phyloP scores from a whole-genome alignment of 2,888 invertebrate species.

The Athripsodes cinereus region DNA sequence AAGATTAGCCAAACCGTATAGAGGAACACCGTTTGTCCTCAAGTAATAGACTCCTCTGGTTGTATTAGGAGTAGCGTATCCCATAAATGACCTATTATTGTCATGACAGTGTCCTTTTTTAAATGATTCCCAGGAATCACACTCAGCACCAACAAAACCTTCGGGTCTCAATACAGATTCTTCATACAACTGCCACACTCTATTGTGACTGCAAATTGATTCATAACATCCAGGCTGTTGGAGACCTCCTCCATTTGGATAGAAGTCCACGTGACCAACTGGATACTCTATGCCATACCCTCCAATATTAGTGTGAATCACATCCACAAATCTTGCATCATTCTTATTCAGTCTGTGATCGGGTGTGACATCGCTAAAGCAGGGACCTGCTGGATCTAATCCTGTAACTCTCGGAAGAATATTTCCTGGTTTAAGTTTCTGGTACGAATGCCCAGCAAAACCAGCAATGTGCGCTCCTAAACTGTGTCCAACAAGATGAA shows the following conservation, averaged over 20 bases:
- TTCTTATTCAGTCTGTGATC: constrained; percentile 42
- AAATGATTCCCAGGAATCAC: constrained; percentile 38
- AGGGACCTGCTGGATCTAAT: constrained; percentile 48
- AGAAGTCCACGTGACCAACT: constrained; percentile 68
- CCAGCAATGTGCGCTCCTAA: constrained; percentile 54
- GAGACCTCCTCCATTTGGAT: constrained; percentile 64
- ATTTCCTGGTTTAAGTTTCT: constrained; percentile 33
- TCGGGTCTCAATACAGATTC: constrained; percentile 29
- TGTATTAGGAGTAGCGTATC: constrained; percentile 41
- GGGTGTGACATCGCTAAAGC: constrained; percentile 42
- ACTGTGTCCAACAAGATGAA: constrained; percentile 54
- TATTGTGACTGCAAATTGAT: constrained; percentile 45
- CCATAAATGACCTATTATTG: constrained; percentile 39
- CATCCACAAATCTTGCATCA: constrained; percentile 45
- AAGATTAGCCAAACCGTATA: constrained; percentile 42
- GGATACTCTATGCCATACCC: constrained; percentile 48
- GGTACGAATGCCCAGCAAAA: constrained; percentile 45
- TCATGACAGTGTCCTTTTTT: constrained; percentile 37
- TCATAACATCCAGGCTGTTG: constrained; percentile 63
- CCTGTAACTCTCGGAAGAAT: constrained; percentile 45
- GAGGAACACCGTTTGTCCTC: constrained; percentile 38
- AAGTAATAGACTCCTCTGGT: constrained; percentile 45
- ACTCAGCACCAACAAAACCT: constrained; percentile 29
- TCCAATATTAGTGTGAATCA: constrained; percentile 45
- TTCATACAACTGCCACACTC: constrained; percentile 43